Conservation (phyloP, 1,140 invertebrate species). For the Drosophila miranda region DNA sequence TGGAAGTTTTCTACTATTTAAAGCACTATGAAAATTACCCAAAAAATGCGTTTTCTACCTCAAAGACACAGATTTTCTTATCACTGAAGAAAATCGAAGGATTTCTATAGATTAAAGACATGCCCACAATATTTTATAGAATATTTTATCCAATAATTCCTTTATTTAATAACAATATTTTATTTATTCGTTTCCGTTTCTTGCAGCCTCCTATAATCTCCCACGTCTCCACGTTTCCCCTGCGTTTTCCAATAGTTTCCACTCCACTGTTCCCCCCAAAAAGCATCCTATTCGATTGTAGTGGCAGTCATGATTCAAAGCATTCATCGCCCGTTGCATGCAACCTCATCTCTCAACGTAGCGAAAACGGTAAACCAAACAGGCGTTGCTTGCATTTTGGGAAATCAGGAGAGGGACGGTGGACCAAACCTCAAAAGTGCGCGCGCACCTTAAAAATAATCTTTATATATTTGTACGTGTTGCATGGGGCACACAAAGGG, state of each 20-base stretch:
- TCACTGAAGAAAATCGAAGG: no score
- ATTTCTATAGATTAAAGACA: no score
- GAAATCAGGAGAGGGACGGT: conserved; percentile 74
- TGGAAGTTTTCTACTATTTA: no score
- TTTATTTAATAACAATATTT: no score
- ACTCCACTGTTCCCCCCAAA: conserved; percentile 1
- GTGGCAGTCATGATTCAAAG: conserved; percentile 78
- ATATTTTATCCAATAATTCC: no score
- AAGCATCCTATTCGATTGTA: conserved; percentile 62
- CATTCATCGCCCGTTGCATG: conserved; percentile 70
- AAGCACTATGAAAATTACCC: no score
- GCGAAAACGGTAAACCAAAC: conserved; percentile 76
- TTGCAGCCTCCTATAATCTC: no score
- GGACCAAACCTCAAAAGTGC: conserved; percentile 71
- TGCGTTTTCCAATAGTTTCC: neutral
- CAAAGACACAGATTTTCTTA: no score
- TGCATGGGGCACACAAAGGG: conserved; percentile 36
- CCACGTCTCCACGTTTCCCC: neutral
- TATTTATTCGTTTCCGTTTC: no score
- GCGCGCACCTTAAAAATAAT: conserved; percentile 80
- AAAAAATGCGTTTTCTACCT: no score
- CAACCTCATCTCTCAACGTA: conserved; percentile 74
- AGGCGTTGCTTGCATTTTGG: conserved; percentile 72
- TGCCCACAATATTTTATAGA: no score
- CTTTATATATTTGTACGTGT: conserved; percentile 68